Evolutionary conservation across 2,113 vertebrate genomes (phyloP).

Genomic region (Alectura lathami): DNA sequence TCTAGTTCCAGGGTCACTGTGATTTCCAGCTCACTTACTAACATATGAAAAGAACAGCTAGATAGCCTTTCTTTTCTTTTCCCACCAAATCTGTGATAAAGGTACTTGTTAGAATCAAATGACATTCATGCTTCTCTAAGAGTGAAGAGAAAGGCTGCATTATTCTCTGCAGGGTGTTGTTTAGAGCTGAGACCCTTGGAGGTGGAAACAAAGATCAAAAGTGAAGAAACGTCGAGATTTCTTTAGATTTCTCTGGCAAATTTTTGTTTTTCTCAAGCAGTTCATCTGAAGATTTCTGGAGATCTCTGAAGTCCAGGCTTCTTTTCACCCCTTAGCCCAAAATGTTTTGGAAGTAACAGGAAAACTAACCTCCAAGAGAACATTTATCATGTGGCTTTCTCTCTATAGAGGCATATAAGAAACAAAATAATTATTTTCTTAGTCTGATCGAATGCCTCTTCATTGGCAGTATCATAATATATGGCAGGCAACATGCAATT

Average conservation of each 20-base stretch:
- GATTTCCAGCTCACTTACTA: background rate
- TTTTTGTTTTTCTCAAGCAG: background rate
- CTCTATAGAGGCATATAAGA: too few relatives aligned
- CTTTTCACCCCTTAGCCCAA: background rate
- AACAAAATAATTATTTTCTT: background rate
- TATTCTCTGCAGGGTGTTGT: background rate
- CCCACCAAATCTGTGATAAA: background rate
- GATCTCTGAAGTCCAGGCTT: background rate
- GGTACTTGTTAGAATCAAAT: background rate
- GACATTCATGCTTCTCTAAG: background rate
- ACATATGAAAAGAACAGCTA: background rate
- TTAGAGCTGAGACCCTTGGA: background rate
- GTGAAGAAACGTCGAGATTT: background rate
- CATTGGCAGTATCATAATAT: background rate
- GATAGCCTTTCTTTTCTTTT: background rate
- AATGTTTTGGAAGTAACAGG: background rate
- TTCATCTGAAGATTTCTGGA: background rate
- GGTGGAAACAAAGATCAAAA: background rate
- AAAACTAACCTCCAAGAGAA: background rate
- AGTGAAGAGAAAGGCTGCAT: background rate
- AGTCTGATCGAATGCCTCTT: background rate
- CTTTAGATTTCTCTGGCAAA: background rate
- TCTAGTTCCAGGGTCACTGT: background rate
- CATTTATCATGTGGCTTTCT: background rate
- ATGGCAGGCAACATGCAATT: background rate